Conservation (phyloP, 2,797 vertebrate genomes). For the Sebastolobus alascanus region DNA sequence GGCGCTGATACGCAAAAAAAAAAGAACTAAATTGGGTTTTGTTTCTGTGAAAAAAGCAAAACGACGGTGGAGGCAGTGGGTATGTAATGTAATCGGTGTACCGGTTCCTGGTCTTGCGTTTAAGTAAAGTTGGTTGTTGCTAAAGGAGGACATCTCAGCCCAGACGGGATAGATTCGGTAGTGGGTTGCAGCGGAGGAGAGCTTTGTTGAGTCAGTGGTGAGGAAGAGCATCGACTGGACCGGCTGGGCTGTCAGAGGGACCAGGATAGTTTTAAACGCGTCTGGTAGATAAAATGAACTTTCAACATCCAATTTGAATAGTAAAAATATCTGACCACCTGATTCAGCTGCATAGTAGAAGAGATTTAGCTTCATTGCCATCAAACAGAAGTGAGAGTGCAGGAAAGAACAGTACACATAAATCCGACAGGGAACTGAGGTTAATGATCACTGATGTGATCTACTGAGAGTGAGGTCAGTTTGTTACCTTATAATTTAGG, state of each 20-base stretch:
- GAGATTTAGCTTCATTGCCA: not conserved
- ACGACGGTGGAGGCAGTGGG: too few relatives aligned
- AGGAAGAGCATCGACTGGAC: conserved; percentile 28
- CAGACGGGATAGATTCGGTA: conserved; percentile 16
- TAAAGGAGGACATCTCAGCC: not conserved
- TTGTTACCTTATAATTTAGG: not conserved
- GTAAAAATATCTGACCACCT: not conserved
- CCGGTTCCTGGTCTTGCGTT: too few relatives aligned
- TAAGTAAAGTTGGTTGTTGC: not conserved
- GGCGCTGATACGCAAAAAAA: too few relatives aligned
- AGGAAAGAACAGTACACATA: not conserved
- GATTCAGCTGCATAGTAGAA: not conserved
- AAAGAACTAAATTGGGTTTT: too few relatives aligned
- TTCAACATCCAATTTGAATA: not conserved
- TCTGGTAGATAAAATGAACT: not conserved
- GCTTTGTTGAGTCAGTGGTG: conserved; percentile 19
- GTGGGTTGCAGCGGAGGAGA: not conserved
- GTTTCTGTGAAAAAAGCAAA: too few relatives aligned
- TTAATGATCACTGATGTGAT: conserved; percentile 9
- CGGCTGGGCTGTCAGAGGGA: not conserved
- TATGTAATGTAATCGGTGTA: too few relatives aligned
- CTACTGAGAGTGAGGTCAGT: not conserved
- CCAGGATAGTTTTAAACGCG: not conserved
- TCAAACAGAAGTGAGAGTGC: not conserved
- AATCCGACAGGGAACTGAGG: not conserved